Conservation (phyloP, 2,797 vertebrate genomes). For the Spinus olivaceus region DNA sequence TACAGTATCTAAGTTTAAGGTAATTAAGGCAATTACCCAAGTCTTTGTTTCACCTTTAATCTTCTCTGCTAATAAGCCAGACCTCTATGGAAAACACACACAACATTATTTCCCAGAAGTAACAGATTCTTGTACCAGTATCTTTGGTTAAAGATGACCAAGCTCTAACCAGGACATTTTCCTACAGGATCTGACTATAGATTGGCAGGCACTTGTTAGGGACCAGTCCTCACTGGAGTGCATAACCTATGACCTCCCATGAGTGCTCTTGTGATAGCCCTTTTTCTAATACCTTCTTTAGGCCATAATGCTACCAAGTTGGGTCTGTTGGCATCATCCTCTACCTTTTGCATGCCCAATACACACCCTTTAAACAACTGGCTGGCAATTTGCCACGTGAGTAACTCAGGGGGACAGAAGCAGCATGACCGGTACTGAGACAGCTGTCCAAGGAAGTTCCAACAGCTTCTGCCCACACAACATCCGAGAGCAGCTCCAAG, state of each 20-base stretch:
- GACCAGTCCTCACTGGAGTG: neutral
- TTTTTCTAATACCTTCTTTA: neutral
- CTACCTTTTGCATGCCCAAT: neutral
- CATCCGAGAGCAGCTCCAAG: neutral
- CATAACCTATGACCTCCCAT: neutral
- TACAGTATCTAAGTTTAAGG: neutral
- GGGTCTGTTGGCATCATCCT: neutral
- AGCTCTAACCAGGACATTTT: neutral
- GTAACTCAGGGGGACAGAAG: neutral
- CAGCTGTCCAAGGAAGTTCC: conserved; percentile 5
- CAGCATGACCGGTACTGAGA: neutral
- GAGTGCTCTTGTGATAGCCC: neutral
- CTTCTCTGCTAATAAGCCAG: neutral
- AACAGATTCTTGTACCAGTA: neutral
- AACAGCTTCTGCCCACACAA: neutral
- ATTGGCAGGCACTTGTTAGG: neutral
- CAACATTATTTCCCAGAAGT: neutral
- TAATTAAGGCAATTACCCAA: neutral
- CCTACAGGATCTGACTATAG: neutral
- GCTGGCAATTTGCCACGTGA: neutral
- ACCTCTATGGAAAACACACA: neutral
- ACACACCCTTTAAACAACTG: neutral
- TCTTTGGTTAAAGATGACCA: neutral
- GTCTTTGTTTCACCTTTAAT: neutral
- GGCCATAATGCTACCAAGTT: neutral